phyloP scores from a whole-genome alignment of 2,113 vertebrate genomes.

The Catagonus wagneri region DNA sequence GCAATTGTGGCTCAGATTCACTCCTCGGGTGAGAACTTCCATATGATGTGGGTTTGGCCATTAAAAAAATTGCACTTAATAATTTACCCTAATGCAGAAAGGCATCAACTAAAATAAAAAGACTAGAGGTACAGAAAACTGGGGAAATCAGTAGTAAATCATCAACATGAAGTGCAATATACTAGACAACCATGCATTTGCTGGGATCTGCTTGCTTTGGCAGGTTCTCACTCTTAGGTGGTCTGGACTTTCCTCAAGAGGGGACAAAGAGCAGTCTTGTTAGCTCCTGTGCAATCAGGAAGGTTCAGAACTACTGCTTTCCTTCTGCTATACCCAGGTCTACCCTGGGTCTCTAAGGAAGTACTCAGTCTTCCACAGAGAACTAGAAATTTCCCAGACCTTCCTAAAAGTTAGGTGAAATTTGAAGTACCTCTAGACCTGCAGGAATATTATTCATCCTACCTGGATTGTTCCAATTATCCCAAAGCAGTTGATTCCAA shows the following conservation, averaged over 20 bases:
- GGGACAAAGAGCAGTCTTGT: not conserved
- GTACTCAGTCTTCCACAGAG: not conserved
- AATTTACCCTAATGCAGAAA: not conserved
- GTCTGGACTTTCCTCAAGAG: accelerated
- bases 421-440: not conserved
- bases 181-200: accelerated
- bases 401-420: not conserved
- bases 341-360: not conserved
- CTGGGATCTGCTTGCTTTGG: not conserved
- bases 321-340: not conserved
- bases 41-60: no score
- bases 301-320: not conserved
- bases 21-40: no score
- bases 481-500: not conserved
- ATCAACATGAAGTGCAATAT: not conserved
- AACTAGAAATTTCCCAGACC: not conserved
- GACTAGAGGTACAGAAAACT: not conserved
- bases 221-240: not conserved
- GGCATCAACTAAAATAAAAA: not conserved
- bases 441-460: not conserved
- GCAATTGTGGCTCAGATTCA: no score
- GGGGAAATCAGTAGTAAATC: not conserved
- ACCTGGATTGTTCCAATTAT: not conserved
- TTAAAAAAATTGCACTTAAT: not conserved
- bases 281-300: not conserved